phyloP scores from a whole-genome alignment of 2,888 invertebrate species.

The Drosophila mimica region DNA sequence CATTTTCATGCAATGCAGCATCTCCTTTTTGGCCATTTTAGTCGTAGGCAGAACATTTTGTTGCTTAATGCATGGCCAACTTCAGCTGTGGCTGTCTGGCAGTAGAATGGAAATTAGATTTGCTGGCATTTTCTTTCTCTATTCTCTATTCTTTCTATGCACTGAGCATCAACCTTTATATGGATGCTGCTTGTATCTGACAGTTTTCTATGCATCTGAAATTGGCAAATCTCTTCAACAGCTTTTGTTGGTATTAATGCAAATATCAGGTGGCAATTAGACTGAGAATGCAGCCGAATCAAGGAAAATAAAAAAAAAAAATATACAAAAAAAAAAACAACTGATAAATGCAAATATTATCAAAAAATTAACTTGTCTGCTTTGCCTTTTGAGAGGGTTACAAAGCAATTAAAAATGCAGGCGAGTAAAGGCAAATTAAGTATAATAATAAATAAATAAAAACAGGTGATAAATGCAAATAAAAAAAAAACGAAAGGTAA shows the following conservation, averaged over 20 bases:
- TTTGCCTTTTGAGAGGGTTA: too few species aligned
- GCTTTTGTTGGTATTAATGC: not conserved
- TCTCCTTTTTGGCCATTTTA: conserved; percentile 34
- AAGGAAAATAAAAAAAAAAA: not conserved
- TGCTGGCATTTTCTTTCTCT: conserved; percentile 18
- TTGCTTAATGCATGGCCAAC: conserved; percentile 28
- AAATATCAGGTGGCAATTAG: not conserved
- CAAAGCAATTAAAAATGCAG: too few species aligned
- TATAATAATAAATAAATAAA: not conserved
- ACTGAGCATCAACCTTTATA: not conserved
- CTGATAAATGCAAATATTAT: not conserved
- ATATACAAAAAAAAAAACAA: not conserved
- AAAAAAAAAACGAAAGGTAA: not conserved
- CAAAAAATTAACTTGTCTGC: not conserved
- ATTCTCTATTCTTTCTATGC: not conserved
- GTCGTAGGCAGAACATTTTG: conserved; percentile 29
- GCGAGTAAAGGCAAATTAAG: not conserved
- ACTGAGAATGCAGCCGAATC: not conserved
- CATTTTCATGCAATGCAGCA: conserved; percentile 58
- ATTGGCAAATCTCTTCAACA: not conserved
- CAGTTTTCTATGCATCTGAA: conserved; percentile 3
- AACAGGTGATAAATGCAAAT: not conserved
- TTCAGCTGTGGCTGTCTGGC: conserved; percentile 31
- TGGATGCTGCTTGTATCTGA: not conserved
- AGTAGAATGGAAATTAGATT: conserved; percentile 36